Evolutionary conservation across 2,113 vertebrate species (phyloP), one percentile per base, ranked within the genome.

Genomic region (Emydura subglobosa): DNA sequence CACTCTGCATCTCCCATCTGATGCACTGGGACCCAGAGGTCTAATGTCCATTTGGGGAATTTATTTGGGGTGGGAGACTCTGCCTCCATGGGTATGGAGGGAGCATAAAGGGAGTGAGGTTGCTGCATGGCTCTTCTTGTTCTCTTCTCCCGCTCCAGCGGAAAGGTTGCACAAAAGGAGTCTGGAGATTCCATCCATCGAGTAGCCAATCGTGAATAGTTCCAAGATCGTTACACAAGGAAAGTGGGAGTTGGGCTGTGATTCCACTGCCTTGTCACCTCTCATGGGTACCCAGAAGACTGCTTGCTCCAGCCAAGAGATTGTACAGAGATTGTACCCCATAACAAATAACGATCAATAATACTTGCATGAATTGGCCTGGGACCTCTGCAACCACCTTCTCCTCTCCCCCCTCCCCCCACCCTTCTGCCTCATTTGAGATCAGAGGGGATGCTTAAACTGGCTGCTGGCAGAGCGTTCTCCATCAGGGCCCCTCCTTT

Each of bases 141-240:
- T 10, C 85, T 6, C 25, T 86, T 1, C 79, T 92, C 9, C 6
- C 42, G 83, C 2, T 89, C 19, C 59, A 0, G 17, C 12, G 83
- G 39, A 13, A 51, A 12, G 44, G 59, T 29, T n/a, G 4, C 24
- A 82, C 50, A 54, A 29, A 47, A 47, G 72, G 61, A 5, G 4
- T 7, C 29, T 89, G 47, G 29, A 4, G 0, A 72, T 19, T 17
- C 7, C 34, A 31, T 31, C n/a, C 14, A 39, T 17, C 44, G 2
- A 8, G 42, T 80, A 78, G n/a, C 1, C 76, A 72, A 29, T 51
- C 19, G 21, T 31, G 44, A 76, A 68, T 29, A 79, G 24, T 29
- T 59, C 27, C 24, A 13, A 29, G 57, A 27, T n/a, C 59, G 24
- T 54, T 0, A 0, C 24, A 44, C 55, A 31, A 10, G 22, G 25